phyloP scores from a whole-genome alignment of 2,888 invertebrate genomes.

The Pristionchus mayeri region DNA sequence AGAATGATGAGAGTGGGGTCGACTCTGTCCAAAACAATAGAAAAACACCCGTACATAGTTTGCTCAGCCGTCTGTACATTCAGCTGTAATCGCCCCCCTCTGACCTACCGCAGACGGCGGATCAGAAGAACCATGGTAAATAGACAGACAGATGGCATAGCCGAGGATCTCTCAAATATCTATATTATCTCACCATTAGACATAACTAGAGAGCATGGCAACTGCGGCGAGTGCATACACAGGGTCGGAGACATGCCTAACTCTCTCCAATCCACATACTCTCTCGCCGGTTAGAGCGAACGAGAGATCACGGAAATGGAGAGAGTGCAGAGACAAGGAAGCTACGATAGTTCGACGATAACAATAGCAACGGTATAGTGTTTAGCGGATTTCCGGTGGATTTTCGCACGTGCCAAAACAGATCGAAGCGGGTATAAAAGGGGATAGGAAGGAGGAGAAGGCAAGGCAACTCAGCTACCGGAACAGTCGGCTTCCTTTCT shows the following conservation, averaged over 20 bases:
- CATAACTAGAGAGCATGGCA: not conserved
- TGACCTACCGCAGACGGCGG: no score
- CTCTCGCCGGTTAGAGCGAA: not conserved
- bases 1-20: no score
- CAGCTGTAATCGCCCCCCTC: no score
- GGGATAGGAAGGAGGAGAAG: not conserved
- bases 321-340: not conserved
- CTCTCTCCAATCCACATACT: not conserved
- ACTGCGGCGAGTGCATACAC: not conserved
- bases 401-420: slow-evolving; percentile 35
- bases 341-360: not conserved
- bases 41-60: not conserved
- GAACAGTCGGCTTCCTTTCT: no score
- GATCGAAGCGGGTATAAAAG: not conserved
- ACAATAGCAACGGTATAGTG: not conserved
- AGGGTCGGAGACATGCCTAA: no score
- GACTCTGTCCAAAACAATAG: not conserved
- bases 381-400: not conserved
- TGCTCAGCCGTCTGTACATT: slow-evolving; percentile 11
- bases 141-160: no score
- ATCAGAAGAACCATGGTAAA: no score
- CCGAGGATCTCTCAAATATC: no score
- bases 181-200: not conserved
- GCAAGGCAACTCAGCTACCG: not conserved
- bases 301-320: not conserved